These are phyloP conservation scores for Lasaia peninsularis DNA, from an alignment of 1,140 invertebrate species.

Conservation along the genomic window DNA sequence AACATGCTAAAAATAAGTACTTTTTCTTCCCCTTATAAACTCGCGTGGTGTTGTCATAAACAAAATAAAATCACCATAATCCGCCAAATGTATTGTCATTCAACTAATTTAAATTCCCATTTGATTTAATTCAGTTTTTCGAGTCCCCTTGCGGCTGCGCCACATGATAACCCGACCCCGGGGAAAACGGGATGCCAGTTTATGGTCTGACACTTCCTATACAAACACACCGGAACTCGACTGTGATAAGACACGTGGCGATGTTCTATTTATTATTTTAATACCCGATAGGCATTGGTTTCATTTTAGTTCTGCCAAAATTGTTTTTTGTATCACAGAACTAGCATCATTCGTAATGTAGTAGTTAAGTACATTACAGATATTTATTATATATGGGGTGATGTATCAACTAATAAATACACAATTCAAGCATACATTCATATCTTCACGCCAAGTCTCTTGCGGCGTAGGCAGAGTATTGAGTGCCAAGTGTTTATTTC, in stretches of 20 bases:
- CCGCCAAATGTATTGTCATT: not conserved
- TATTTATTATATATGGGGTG: no score
- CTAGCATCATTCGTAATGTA: no score
- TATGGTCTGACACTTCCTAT: slow-evolving; percentile 16
- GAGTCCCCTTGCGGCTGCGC: slow-evolving; percentile 19
- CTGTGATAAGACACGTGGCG: slow-evolving; percentile 15
- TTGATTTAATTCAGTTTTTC: slow-evolving; percentile 16
- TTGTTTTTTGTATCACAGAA: no score
- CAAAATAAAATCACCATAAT: not conserved
- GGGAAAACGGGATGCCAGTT: slow-evolving; percentile 7
- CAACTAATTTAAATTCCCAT: slow-evolving; percentile 18
- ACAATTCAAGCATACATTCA: no score
- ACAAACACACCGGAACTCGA: slow-evolving; percentile 15
- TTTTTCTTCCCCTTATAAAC: not conserved
- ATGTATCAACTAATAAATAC: no score
- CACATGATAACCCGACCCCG: slow-evolving; percentile 26
- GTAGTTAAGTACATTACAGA: no score
- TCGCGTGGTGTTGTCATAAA: not conserved
- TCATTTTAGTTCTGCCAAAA: no score
- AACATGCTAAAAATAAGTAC: no score
- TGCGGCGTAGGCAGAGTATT: no score
- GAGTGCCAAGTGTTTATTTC: no score
- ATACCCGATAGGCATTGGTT: slow-evolving; percentile 13
- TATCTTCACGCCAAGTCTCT: no score
- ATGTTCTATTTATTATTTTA: slow-evolving; percentile 14